Evolutionary conservation across 2,888 invertebrate genomes (phyloP).

Genomic region (Ectemnius continuus): DNA sequence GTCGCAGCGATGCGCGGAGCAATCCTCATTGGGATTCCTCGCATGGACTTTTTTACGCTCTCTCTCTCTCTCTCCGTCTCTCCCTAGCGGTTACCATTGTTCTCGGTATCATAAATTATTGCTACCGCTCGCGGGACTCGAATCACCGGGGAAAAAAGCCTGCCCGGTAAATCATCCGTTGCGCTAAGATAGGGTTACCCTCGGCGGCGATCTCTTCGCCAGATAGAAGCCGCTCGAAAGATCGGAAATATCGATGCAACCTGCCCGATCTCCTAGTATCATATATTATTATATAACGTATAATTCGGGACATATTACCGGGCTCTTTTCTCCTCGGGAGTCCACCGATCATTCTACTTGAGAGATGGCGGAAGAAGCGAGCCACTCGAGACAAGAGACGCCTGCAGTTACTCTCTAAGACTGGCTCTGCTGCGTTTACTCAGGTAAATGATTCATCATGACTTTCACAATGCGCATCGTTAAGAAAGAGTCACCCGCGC

Average conservation of each 20-base stretch:
- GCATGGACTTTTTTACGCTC: constrained; percentile 41
- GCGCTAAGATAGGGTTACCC: constrained; percentile 36
- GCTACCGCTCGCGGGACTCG: constrained; percentile 31
- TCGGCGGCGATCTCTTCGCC: background rate
- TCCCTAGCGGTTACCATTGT: constrained; percentile 47
- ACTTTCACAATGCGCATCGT: constrained; percentile 45
- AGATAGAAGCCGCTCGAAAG: background rate
- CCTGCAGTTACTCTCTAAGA: no score
- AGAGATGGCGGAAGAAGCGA: no score
- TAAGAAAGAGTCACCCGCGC: constrained; percentile 6
- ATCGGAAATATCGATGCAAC: background rate
- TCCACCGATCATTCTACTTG: no score
- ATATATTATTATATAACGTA: background rate
- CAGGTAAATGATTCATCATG: constrained; percentile 47
- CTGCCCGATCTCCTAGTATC: background rate
- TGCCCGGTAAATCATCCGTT: constrained; percentile 35
- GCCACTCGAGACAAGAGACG: no score
- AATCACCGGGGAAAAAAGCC: constrained; percentile 32
- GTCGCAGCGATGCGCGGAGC: constrained; percentile 41
- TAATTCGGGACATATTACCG: background rate
- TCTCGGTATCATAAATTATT: constrained; percentile 52
- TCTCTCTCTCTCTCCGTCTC: constrained; percentile 33
- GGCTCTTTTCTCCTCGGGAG: background rate
- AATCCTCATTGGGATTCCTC: constrained; percentile 57
- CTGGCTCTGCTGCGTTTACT: constrained; percentile 10